Conservation (phyloP, 2,888 invertebrate species). For the Diploptera punctata region DNA sequence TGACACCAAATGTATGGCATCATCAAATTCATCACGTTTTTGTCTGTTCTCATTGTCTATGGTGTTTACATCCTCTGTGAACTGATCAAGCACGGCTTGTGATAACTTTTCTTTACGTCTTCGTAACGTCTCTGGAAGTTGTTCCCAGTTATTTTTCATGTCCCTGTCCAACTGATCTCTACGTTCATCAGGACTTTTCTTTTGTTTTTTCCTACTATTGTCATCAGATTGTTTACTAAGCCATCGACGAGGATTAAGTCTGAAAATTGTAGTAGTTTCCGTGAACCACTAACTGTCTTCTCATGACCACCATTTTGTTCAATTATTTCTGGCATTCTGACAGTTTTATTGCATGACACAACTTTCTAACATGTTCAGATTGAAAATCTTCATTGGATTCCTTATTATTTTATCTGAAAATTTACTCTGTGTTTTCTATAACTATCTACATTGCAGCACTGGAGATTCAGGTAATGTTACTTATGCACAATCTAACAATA, state of each 20-base stretch:
- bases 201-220: neutral
- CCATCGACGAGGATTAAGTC: neutral
- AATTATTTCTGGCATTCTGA: slow-evolving; percentile 6
- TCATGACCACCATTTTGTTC: slow-evolving; percentile 1
- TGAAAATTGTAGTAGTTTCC: slow-evolving; percentile 6
- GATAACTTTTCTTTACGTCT: slow-evolving; percentile 45
- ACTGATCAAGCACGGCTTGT: slow-evolving; percentile 43
- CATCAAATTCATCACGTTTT: neutral
- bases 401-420: too few relatives aligned
- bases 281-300: neutral
- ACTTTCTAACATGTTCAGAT: too few relatives aligned
- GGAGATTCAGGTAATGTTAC: too few relatives aligned
- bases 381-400: neutral
- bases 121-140: slow-evolving; percentile 54
- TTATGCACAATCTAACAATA: too few relatives aligned
- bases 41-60: neutral
- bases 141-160: slow-evolving; percentile 52
- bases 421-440: too few relatives aligned
- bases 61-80: slow-evolving; percentile 7
- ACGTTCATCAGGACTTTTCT: slow-evolving; percentile 38
- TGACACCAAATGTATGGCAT: neutral
- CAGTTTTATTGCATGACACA: neutral
- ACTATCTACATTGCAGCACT: too few relatives aligned
- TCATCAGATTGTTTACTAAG: neutral
- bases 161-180: slow-evolving; percentile 41